Base-by-base conservation (phyloP, 1,140 invertebrate genomes). In the Holotrichia oblita region DNA sequence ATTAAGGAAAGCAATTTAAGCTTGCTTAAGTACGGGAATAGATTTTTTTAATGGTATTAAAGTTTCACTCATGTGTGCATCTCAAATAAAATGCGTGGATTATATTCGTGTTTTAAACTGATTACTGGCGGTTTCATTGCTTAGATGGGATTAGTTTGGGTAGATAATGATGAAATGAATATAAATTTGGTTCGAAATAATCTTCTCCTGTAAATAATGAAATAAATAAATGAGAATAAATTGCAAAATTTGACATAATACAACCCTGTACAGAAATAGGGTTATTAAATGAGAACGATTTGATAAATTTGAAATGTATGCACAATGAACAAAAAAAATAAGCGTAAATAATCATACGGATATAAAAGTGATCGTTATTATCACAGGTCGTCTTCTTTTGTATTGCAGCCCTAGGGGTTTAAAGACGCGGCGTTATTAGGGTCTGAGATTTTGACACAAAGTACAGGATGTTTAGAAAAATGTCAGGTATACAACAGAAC, bases 381-480 rank as follows among this genome's bases (percentile, higher is more conserved):
- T 69, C 4, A 10, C 3, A 69, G 20, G 80, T 82, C 81, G 79
- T 81, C 80, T 82, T 80, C 77, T 77, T 82, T 82, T 81, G 79
- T 82, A 77, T 79, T 17, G 9, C 75, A 14, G 20, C 74, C 64
- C 72, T 78, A 80, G 78, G 69, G 73, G 79, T 82, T 80, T 76
- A 81, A 81, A 79, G 75, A 42, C 79, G 74, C 40, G 79, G 81
- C 80, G 4, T 82, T 82, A 82, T 82, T 82, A 82, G 79, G 81
- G 81, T 80, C 80, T 79, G 80, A 76, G 80, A 77, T 77, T 82
- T 79, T 76, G 77, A 75, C 81, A 82, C 80, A 82, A 82, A 82
- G 80, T 81, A 76, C 81, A 82, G 81, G 81, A 82, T 82, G 81
- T 82, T 82, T 82, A 80, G 79, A 77, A 81, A 81, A 78, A 69